These are phyloP conservation scores for Dissostichus mawsoni DNA, from an alignment of 2,113 vertebrate genomes.

Conservation along the genomic window DNA sequence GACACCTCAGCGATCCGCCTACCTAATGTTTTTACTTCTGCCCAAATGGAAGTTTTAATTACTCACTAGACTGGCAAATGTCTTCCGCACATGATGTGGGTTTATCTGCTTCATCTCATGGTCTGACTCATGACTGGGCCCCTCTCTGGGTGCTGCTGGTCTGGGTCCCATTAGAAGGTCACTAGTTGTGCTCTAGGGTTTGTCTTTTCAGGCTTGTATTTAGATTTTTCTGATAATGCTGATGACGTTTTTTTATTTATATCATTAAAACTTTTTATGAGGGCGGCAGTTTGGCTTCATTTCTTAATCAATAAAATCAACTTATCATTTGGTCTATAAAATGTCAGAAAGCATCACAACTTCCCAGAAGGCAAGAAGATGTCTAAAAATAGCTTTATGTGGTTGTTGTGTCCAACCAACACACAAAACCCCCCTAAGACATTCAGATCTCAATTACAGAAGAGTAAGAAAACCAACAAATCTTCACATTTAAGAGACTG, in stretches of 20 bases:
- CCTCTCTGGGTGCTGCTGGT: background rate
- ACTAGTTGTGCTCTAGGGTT: background rate
- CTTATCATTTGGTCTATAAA: background rate
- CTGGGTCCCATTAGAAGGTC: background rate
- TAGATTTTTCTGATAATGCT: background rate
- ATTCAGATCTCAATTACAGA: background rate
- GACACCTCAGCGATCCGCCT: conserved; percentile 30
- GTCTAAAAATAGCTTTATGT: background rate
- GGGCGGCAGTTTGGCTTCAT: too few species aligned
- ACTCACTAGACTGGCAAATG: conserved; percentile 43
- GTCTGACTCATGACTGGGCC: conserved; percentile 12
- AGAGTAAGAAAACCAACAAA: background rate
- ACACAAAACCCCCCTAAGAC: background rate
- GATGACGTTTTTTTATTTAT: background rate
- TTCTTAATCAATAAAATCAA: background rate
- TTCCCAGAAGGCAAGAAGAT: background rate
- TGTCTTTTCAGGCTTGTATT: background rate
- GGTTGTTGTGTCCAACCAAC: too few species aligned
- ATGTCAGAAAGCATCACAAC: background rate
- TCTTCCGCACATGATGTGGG: conserved; percentile 34
- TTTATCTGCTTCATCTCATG: conserved; percentile 32
- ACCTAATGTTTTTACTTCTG: conserved; percentile 7
- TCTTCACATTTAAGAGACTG: background rate
- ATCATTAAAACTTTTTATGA: background rate
- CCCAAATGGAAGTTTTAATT: conserved; percentile 44